Evolutionary conservation across 2,888 invertebrate genomes (phyloP).

Genomic region (Troglohyphantes excavatus): DNA sequence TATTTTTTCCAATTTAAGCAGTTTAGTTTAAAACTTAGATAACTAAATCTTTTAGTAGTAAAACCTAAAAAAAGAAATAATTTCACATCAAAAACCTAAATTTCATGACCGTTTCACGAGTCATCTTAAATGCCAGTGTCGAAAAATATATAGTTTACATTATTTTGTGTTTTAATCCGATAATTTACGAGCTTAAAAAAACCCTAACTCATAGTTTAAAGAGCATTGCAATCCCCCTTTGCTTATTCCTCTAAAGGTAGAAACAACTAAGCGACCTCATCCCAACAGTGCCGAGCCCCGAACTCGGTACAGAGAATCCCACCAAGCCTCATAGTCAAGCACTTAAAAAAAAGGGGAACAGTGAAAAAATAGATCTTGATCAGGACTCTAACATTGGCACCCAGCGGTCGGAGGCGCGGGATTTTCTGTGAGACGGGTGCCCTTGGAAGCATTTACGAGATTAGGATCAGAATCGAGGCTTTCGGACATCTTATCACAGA

Average conservation of each 20-base stretch:
- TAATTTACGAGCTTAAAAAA: not conserved
- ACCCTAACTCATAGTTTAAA: not conserved
- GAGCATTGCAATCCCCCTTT: not conserved
- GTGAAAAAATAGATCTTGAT: slow-evolving; percentile 65
- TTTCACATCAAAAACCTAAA: no score
- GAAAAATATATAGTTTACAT: not conserved
- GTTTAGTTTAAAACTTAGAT: no score
- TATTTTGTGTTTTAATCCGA: not conserved
- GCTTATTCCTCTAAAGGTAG: not conserved
- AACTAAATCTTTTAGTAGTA: no score
- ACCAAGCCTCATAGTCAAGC: slow-evolving; percentile 69
- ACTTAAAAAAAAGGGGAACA: slow-evolving; percentile 62
- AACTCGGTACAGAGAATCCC: slow-evolving; percentile 39
- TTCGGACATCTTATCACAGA: slow-evolving; percentile 99
- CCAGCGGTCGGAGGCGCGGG: slow-evolving; percentile 86
- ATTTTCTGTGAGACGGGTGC: slow-evolving; percentile 92
- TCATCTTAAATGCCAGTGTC: not conserved
- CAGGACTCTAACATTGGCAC: slow-evolving; percentile 83
- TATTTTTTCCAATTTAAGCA: no score
- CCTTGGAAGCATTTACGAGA: slow-evolving; percentile 89
- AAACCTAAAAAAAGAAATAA: no score
- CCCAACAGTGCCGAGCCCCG: slow-evolving; percentile 5
- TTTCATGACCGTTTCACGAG: not conserved
- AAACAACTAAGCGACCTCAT: no score
- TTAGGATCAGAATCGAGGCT: slow-evolving; percentile 98